Base-by-base conservation (phyloP, 2,888 invertebrate species). In the Oeneis ivallda region DNA sequence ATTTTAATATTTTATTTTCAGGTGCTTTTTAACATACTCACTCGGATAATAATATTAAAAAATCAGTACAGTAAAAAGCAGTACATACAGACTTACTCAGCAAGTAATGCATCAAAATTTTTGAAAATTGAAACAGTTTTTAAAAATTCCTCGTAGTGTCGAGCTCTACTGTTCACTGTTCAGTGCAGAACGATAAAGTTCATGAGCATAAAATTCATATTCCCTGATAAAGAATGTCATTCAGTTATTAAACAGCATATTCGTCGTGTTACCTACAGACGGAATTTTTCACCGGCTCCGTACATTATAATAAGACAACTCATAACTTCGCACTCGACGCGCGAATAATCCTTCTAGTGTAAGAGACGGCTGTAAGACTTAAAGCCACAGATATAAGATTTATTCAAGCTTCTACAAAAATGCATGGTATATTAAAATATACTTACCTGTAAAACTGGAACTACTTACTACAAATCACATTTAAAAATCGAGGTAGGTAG, bases 281-380 rank as follows among this genome's bases (percentile, higher is more conserved):
- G 34, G 47, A 37, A 63, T 68, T 66, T 68, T 69, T 69, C 67
- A 69, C 52, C 54, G 50, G 41, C 53, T 41, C 64, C 37, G 63
- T 69, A 70, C 76, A 77, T 79, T 79, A 84, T 83, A 87, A 85
- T 81, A 87, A 87, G 84, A 84, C 83, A 86, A 89, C 86, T 87
- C 84, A 83, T 82, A 86, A 89, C 87, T 87, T 85, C 81, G 75
- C 76, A 83, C 83, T 84, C 81, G 72, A 74, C 68, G 74, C 77
- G 75, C 76, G 79, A 76, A 80, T 89, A 90, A 90, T 90, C 89
- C 88, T 86, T 1, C 47, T 60, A 60, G 19, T n/a, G 4, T 13
- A 13, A 60, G 60, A 60, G 60, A 37, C 39, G 39, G 19, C 34
- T 13, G 49, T 9, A 60, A 60, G 7, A n/a, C n/a, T n/a, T n/a